phyloP scores from a whole-genome alignment of 2,888 invertebrate species.

The Dusona sp. region DNA sequence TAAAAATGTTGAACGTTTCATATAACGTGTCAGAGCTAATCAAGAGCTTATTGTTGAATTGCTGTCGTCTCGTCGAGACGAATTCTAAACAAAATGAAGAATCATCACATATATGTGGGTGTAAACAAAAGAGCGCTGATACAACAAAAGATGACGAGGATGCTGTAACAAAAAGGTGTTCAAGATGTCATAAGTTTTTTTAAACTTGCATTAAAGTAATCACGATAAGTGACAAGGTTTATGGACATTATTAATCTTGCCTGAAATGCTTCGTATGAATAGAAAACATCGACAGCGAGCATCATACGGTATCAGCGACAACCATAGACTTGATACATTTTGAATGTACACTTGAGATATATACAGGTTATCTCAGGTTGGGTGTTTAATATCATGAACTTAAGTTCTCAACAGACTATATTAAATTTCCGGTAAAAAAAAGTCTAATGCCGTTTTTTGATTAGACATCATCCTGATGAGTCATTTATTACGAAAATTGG shows the following conservation, averaged over 20 bases:
- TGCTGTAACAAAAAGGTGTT: neutral
- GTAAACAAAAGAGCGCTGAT: neutral
- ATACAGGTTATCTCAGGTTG: neutral
- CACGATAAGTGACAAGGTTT: neutral
- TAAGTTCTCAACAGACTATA: neutral
- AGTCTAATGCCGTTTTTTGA: neutral
- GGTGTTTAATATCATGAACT: neutral
- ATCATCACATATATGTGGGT: neutral
- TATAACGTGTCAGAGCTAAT: neutral
- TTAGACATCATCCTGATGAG: neutral
- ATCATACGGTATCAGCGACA: conserved; percentile 1
- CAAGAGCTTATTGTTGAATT: neutral
- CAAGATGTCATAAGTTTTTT: neutral
- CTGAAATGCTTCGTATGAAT: neutral
- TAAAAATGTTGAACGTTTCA: neutral
- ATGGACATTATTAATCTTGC: neutral
- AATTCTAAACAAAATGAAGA: neutral
- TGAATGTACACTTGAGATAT: neutral
- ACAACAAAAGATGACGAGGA: neutral
- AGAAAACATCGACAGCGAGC: neutral
- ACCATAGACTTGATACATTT: neutral
- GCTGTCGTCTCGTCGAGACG: neutral
- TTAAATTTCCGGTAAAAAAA: neutral
- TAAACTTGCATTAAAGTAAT: neutral
- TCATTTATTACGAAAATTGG: neutral